Evolutionary conservation across 1,140 invertebrate genomes (phyloP).

Genomic region (Aphelinus atriplicis): DNA sequence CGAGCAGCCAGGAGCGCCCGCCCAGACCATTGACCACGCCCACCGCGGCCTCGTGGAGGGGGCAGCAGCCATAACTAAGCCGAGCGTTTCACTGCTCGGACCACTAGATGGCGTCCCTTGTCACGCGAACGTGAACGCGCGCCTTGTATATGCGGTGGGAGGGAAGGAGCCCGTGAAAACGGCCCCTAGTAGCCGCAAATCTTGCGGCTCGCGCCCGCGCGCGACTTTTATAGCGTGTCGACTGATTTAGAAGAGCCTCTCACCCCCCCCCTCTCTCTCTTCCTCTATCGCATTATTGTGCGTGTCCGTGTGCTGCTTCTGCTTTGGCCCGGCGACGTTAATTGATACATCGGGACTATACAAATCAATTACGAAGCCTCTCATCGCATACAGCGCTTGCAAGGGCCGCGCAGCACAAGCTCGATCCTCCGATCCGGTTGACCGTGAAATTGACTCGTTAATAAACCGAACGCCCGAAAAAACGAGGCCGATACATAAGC

Average conservation of each 20-base stretch:
- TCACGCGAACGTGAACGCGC: background rate
- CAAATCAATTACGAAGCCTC: constrained; percentile 38
- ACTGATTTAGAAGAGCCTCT: constrained; percentile 30
- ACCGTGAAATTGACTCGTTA: constrained; percentile 41
- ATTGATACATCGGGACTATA: constrained; percentile 42
- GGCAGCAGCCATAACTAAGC: constrained; percentile 64
- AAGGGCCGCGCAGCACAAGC: background rate
- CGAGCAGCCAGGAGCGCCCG: constrained; percentile 5
- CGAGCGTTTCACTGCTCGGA: background rate
- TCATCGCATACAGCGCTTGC: background rate
- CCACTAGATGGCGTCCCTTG: constrained; percentile 59
- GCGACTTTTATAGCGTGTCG: constrained; percentile 41
- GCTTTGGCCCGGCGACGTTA: constrained; percentile 29
- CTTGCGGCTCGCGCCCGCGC: constrained; percentile 3
- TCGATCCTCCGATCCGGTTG: background rate
- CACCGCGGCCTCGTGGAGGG: constrained; percentile 33
- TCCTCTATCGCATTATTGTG: no score
- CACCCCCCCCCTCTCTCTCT: no score
- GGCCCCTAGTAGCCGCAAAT: constrained; percentile 34
- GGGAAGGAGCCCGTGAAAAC: constrained; percentile 20
- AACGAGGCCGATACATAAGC: background rate
- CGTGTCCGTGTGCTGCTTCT: no score
- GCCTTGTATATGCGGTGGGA: background rate
- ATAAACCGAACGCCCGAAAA: constrained; percentile 26
- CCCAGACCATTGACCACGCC: constrained; percentile 8